These are phyloP conservation scores for Didymodactylos carnosus DNA, from an alignment of 2,888 invertebrate genomes.

Conservation along the genomic window DNA sequence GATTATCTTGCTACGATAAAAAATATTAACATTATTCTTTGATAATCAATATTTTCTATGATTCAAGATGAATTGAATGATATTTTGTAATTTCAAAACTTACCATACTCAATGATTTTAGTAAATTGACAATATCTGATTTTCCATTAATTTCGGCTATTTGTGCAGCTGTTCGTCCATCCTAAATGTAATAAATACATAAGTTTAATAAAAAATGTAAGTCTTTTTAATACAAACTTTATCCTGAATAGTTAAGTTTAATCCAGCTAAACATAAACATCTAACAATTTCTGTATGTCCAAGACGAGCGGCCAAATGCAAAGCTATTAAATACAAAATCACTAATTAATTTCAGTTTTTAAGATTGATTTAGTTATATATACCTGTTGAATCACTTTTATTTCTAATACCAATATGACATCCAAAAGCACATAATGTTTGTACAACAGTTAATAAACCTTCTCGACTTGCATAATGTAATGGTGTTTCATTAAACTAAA, in stretches of 20 bases:
- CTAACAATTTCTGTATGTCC: slow-evolving; percentile 45
- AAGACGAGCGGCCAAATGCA: slow-evolving; percentile 7
- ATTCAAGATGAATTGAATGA: background rate
- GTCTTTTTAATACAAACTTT: background rate
- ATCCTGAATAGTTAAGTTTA: slow-evolving; percentile 6
- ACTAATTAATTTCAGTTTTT: slow-evolving; percentile 15
- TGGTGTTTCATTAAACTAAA: slow-evolving; percentile 42
- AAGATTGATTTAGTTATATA: too few species aligned
- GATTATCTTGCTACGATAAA: slow-evolving; percentile 25
- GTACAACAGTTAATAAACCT: slow-evolving; percentile 39
- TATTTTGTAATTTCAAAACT: slow-evolving; percentile 23
- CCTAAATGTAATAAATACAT: slow-evolving; percentile 27
- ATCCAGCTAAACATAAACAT: slow-evolving; percentile 47
- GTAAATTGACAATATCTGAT: slow-evolving; percentile 47
- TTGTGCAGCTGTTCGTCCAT: slow-evolving; percentile 53
- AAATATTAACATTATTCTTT: background rate
- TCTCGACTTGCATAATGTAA: slow-evolving; percentile 43
- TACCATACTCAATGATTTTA: slow-evolving; percentile 46
- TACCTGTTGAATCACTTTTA: slow-evolving; percentile 24
- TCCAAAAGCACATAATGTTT: slow-evolving; percentile 43
- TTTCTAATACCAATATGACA: slow-evolving; percentile 46
- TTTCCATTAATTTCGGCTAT: slow-evolving; percentile 55
- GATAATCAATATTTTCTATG: background rate
- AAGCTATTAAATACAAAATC: slow-evolving; percentile 38
- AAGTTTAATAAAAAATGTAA: background rate